phyloP scores from a whole-genome alignment of 1,140 invertebrate genomes.

The Oedothorax gibbosus region DNA sequence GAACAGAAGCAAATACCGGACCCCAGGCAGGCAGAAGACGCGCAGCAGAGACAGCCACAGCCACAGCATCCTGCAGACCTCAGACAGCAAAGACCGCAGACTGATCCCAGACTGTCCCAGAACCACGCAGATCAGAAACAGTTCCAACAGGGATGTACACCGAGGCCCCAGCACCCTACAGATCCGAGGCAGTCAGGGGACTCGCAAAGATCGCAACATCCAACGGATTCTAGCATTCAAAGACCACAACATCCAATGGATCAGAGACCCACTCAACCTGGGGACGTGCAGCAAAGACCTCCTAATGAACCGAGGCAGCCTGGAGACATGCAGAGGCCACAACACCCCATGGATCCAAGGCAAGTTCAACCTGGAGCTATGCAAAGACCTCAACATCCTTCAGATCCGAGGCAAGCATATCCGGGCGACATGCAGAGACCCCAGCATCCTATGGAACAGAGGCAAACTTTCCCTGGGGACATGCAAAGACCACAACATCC shows the following conservation, averaged over 20 bases:
- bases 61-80: neutral
- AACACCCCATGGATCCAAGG: neutral
- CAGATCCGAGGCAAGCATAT: neutral
- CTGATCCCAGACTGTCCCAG: neutral
- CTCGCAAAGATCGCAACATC: slow-evolving; percentile 28
- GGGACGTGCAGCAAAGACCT: slow-evolving; percentile 11
- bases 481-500: neutral
- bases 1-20: too few relatives aligned
- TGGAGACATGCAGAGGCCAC: neutral
- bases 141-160: too few relatives aligned
- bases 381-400: slow-evolving; percentile 16
- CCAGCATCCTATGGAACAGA: slow-evolving; percentile 5
- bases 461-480: neutral
- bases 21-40: neutral
- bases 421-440: slow-evolving; percentile 3
- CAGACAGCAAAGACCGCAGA: neutral
- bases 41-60: neutral
- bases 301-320: neutral
- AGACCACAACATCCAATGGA: slow-evolving; percentile 30
- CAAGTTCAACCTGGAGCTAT: slow-evolving; percentile 11
- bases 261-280: slow-evolving; percentile 19
- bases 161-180: slow-evolving; percentile 1
- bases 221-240: neutral
- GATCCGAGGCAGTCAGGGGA: slow-evolving; percentile 32
- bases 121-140: neutral